These are phyloP conservation scores for Oryzias melastigma DNA, from an alignment of 2,113 vertebrate genomes.

Conservation along the genomic window DNA sequence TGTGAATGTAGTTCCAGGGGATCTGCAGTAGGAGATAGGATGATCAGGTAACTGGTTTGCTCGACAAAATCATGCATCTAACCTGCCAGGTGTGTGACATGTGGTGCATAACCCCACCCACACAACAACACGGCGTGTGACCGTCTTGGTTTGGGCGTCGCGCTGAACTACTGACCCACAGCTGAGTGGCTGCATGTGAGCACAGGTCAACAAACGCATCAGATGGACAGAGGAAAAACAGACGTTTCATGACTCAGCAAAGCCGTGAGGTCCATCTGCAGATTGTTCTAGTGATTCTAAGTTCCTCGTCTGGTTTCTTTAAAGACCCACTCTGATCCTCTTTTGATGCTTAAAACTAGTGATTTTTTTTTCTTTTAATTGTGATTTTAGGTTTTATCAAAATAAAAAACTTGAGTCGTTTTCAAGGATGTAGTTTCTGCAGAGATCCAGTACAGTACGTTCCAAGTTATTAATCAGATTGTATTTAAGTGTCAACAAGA, in stretches of 20 bases:
- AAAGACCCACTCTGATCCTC: no score
- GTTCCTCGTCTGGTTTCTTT: no score
- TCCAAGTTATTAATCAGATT: no score
- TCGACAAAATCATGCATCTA: conserved; percentile 37
- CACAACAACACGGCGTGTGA: not conserved
- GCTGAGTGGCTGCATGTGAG: conserved; percentile 50
- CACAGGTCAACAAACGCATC: conserved; percentile 21
- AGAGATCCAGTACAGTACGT: no score
- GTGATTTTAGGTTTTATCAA: no score
- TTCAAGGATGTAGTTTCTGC: no score
- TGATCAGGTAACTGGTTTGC: conserved; percentile 92
- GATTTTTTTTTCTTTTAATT: no score
- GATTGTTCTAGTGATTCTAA: no score
- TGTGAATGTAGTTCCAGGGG: conserved; percentile 98
- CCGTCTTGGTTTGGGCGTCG: conserved; percentile 27
- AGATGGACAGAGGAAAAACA: conserved; percentile 4
- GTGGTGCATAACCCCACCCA: conserved; percentile 2
- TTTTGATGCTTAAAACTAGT: no score
- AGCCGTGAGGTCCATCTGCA: no score
- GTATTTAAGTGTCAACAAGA: no score
- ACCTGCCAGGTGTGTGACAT: conserved; percentile 14
- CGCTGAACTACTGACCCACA: conserved; percentile 37
- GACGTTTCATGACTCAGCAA: conserved; percentile 2
- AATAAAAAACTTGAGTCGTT: no score
- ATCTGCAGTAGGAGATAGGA: conserved; percentile 98